Evolutionary conservation across 2,797 vertebrate species (phyloP).

Genomic region (Propithecus perrieri): DNA sequence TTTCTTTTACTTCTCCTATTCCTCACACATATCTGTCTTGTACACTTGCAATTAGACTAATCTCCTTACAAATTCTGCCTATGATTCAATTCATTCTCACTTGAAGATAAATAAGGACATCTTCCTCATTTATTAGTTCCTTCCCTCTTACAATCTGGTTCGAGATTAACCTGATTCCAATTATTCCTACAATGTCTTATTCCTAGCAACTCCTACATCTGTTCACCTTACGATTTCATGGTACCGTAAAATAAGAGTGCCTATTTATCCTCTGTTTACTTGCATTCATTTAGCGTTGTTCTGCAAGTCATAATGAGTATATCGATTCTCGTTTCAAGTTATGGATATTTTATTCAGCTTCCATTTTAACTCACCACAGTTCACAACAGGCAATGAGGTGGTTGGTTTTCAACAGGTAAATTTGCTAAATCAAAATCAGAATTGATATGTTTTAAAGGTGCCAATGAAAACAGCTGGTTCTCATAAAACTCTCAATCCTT

Average conservation of each 20-base stretch:
- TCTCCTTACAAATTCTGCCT: not conserved
- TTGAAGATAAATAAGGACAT: not conserved
- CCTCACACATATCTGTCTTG: not conserved
- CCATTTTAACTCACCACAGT: not conserved
- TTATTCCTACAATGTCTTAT: not conserved
- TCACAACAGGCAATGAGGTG: not conserved
- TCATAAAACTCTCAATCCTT: not conserved
- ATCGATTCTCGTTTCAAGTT: not conserved
- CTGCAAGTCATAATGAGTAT: not conserved
- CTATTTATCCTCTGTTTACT: not conserved
- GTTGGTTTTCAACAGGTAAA: not conserved
- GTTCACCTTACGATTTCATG: not conserved
- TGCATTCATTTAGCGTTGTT: not conserved
- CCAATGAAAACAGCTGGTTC: not conserved
- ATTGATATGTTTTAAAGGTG: not conserved
- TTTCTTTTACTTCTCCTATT: not conserved
- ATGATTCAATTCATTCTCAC: not conserved
- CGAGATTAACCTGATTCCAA: not conserved
- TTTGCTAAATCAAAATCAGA: conserved; percentile 7
- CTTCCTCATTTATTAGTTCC: not conserved
- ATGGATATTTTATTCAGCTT: not conserved
- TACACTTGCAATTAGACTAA: not conserved
- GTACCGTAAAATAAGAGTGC: not conserved
- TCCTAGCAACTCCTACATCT: not conserved
- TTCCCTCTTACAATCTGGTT: not conserved